Conservation (phyloP, 2,888 invertebrate species). For the Sarcophaga variegata region DNA sequence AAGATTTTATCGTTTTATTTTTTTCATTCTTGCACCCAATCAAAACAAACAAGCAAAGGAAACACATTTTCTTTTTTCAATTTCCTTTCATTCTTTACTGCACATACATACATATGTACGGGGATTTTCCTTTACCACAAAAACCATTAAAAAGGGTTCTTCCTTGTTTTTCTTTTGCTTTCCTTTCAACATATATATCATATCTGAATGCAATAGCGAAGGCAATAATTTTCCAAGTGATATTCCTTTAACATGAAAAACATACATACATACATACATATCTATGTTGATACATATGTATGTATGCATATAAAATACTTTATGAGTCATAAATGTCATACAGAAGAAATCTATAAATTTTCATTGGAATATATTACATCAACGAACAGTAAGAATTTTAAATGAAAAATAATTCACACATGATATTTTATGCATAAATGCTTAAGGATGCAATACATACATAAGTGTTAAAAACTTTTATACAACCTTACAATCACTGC, state of each 20-base stretch:
- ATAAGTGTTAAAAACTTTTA: not conserved
- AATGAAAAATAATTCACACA: not conserved
- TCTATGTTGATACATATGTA: not conserved
- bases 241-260: not conserved
- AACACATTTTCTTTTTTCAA: not conserved
- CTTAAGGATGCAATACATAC: not conserved
- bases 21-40: too few relatives aligned
- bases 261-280: not conserved
- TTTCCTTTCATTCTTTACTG: not conserved
- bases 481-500: not conserved
- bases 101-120: too few relatives aligned
- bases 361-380: conserved; percentile 25
- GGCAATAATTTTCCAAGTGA: conserved; percentile 1
- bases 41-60: too few relatives aligned
- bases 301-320: conserved; percentile 25
- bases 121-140: not conserved
- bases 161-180: not conserved
- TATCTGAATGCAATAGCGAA: not conserved
- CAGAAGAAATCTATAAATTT: conserved; percentile 48
- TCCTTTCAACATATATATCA: too few relatives aligned
- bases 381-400: not conserved
- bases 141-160: conserved; percentile 27
- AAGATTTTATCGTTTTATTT: too few relatives aligned
- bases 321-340: conserved; percentile 49
- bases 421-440: conserved; percentile 4